These are phyloP conservation scores for Pangasius sanitwongsei DNA, from an alignment of 2,797 vertebrate species.

Conservation along the genomic window DNA sequence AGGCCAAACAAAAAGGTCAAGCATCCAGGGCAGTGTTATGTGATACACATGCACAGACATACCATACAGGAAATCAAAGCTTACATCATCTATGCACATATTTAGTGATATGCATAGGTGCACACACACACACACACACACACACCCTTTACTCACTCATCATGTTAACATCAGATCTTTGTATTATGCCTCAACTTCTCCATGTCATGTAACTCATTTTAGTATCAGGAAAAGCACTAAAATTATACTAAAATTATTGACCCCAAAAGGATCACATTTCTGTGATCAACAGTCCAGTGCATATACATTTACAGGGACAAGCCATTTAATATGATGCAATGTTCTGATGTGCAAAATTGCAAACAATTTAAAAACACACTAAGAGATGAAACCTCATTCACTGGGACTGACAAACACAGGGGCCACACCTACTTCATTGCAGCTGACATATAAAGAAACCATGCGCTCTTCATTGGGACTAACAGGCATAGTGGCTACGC, in stretches of 20 bases:
- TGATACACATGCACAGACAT: slow-evolving; percentile 24
- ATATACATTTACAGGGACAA: neutral
- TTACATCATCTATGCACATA: slow-evolving; percentile 12
- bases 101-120: neutral
- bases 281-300: neutral
- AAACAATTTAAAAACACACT: neutral
- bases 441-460: too few relatives aligned
- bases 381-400: neutral
- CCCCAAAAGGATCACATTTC: neutral
- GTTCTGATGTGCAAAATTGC: neutral
- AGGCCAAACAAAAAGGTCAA: slow-evolving; percentile 37
- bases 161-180: neutral
- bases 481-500: too few relatives aligned
- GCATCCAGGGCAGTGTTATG: slow-evolving; percentile 25
- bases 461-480: neutral
- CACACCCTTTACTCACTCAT: slow-evolving; percentile 1
- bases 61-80: slow-evolving; percentile 6
- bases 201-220: slow-evolving; percentile 1
- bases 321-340: neutral
- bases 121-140: slow-evolving; percentile 21
- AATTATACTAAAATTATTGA: neutral
- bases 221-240: neutral
- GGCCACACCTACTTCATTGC: neutral
- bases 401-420: neutral
- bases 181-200: neutral